Evolutionary conservation across 2,797 vertebrate genomes (phyloP).

Genomic region (Simalia tracyae): DNA sequence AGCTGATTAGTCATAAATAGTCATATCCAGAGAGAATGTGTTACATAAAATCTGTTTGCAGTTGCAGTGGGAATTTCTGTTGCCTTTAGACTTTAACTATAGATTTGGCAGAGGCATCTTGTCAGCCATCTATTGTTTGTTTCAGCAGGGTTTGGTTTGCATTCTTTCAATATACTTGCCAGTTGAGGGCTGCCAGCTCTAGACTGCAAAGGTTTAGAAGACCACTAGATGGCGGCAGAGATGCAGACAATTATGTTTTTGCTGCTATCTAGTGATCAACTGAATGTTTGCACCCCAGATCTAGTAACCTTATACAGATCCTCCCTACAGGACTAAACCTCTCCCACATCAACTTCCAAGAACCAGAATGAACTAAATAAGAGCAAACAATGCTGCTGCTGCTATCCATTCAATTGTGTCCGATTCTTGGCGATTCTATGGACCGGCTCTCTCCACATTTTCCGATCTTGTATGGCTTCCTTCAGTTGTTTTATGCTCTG

Average conservation of each 20-base stretch:
- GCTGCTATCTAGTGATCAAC: neutral
- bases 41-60: no score
- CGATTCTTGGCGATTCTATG: no score
- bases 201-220: neutral
- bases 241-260: neutral
- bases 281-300: neutral
- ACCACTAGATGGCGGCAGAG: neutral
- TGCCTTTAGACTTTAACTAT: neutral
- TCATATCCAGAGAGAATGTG: neutral
- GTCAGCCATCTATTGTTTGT: neutral
- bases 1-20: neutral
- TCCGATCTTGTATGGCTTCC: no score
- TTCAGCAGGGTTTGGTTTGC: neutral
- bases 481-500: no score
- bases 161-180: neutral
- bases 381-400: no score
- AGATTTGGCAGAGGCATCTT: neutral
- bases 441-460: no score
- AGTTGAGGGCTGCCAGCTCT: neutral
- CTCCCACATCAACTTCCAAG: neutral
- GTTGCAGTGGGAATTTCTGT: neutral
- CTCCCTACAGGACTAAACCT: neutral
- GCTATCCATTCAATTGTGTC: no score
- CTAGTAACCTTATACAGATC: no score
- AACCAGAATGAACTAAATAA: neutral